Evolutionary conservation across 92 coral and sea anemone genomes (phyloP).

Genomic region (Epizoanthus rinbou): DNA sequence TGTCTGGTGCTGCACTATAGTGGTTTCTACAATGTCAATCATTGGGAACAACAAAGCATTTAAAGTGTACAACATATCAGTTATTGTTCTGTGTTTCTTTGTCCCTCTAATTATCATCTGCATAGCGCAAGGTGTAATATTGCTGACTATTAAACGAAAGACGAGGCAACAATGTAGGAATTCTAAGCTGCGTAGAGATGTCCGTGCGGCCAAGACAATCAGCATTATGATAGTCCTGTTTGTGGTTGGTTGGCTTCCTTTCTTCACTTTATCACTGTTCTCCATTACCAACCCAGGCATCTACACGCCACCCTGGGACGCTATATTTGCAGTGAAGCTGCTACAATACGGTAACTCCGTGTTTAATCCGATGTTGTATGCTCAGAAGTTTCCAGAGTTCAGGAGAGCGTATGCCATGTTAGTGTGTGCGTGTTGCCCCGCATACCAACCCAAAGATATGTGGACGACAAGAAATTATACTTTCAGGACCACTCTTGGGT

Average conservation of each 20-base stretch:
- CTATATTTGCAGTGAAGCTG: slow-evolving; percentile 60
- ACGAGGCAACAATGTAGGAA: slow-evolving; percentile 41
- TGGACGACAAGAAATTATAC: slow-evolving; percentile 9
- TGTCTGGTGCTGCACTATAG: slow-evolving; percentile 62
- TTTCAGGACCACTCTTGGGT: slow-evolving; percentile 2
- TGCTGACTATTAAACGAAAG: slow-evolving; percentile 54
- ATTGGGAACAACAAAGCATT: slow-evolving; percentile 57
- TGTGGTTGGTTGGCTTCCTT: slow-evolving; percentile 79
- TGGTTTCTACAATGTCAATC: slow-evolving; percentile 65
- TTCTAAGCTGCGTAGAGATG: slow-evolving; percentile 54
- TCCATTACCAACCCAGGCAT: slow-evolving; percentile 32
- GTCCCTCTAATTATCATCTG: slow-evolving; percentile 61
- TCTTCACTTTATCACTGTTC: slow-evolving; percentile 62
- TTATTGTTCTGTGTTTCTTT: slow-evolving; percentile 69
- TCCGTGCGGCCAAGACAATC: slow-evolving; percentile 72
- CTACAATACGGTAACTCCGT: slow-evolving; percentile 64
- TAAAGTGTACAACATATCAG: slow-evolving; percentile 65
- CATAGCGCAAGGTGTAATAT: slow-evolving; percentile 65
- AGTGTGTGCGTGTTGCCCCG: slow-evolving; percentile 46
- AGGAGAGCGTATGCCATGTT: slow-evolving; percentile 48
- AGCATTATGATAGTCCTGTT: slow-evolving; percentile 69
- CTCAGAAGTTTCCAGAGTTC: slow-evolving; percentile 72
- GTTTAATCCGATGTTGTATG: slow-evolving; percentile 64
- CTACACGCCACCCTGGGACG: slow-evolving; percentile 32
- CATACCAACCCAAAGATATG: slow-evolving; percentile 6